These are phyloP conservation scores for Ormyrus labotus DNA, from an alignment of 2,888 invertebrate genomes.

Conservation along the genomic window DNA sequence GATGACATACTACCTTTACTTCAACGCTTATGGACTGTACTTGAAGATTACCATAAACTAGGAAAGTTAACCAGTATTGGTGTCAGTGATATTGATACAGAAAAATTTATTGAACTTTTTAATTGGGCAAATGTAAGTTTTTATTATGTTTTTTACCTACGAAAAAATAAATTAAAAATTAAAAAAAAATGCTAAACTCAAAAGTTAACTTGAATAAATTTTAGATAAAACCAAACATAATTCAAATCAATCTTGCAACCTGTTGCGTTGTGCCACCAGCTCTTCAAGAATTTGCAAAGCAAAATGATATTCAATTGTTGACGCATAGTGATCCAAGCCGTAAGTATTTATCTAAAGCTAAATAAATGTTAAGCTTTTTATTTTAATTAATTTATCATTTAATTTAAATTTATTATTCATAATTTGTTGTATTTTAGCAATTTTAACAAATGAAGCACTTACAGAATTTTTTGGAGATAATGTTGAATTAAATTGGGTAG, in stretches of 20 bases:
- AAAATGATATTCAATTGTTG: conserved; percentile 92
- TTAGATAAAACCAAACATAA: conserved; percentile 88
- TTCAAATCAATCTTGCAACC: conserved; percentile 94
- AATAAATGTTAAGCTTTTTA: conserved; percentile 30
- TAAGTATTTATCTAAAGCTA: conserved; percentile 72
- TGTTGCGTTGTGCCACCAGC: conserved; percentile 97
- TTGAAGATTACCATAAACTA: conserved; percentile 84
- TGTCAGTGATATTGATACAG: conserved; percentile 92
- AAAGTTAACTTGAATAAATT: conserved; percentile 41
- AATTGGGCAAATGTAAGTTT: conserved; percentile 81
- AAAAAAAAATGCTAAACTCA: not conserved
- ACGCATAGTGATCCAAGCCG: conserved; percentile 97
- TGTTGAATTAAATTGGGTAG: conserved; percentile 82
- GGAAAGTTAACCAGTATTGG: conserved; percentile 84
- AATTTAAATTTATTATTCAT: conserved; percentile 24
- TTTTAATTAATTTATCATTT: conserved; percentile 25
- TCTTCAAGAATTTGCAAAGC: conserved; percentile 91
- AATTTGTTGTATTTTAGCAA: conserved; percentile 75
- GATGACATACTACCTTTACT: conserved; percentile 75
- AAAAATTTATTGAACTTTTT: conserved; percentile 85
- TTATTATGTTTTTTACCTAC: conserved; percentile 20
- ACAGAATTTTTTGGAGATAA: conserved; percentile 78
- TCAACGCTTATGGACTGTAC: conserved; percentile 85
- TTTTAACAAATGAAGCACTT: conserved; percentile 78
- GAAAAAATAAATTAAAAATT: conserved; percentile 1